Evolutionary conservation across 2,888 invertebrate genomes (phyloP), one percentile per base, ranked within the genome.

Genomic region (Ormyrus thymus): DNA sequence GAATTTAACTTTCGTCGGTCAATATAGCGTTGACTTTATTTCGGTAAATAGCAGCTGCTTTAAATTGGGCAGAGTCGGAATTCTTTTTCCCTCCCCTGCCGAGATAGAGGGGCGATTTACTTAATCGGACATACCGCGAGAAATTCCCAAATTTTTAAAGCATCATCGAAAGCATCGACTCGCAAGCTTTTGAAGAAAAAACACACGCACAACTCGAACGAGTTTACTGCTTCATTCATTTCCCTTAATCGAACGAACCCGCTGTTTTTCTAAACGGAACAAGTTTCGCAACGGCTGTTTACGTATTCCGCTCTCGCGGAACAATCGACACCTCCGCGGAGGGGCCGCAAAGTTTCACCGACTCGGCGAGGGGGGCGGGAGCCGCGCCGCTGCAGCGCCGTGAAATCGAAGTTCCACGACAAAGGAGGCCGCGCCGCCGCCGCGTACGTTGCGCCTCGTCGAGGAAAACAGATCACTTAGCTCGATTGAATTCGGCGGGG

Each of bases 401-500:
- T 11, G 61, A 61, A 61, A 29, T 58, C 58, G 48, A 70, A 50
- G 11, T 70, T 58, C 50, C 58, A 50, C 29, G 46, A 81, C 79
- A 76, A 77, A 82, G n/a, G 29, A 61, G 46, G 10, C n/a, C 9
- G n/a, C 51, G 69, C 50, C n/a, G n/a, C n/a, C 11, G 70, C 7
- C 13, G 10, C 61, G 11, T 43, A 10, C 45, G 29, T 29, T 29
- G 9, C 15, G 10, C 55, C 15, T 10, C 29, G 29, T 29, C 51
- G 51, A 7, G 43, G 56, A 58, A 66, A 74, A 74, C 59, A 59
- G 66, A 74, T 83, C 83, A 81, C 81, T 84, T 81, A 83, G 82
- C 79, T 76, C 81, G 82, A 84, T 85, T 83, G 83, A 82, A 83
- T 82, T 80, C 81, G 81, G 81, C 78, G 1, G 77, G 80, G 82